Base-by-base conservation (phyloP, 2,888 invertebrate species). In the Noctua comes region DNA sequence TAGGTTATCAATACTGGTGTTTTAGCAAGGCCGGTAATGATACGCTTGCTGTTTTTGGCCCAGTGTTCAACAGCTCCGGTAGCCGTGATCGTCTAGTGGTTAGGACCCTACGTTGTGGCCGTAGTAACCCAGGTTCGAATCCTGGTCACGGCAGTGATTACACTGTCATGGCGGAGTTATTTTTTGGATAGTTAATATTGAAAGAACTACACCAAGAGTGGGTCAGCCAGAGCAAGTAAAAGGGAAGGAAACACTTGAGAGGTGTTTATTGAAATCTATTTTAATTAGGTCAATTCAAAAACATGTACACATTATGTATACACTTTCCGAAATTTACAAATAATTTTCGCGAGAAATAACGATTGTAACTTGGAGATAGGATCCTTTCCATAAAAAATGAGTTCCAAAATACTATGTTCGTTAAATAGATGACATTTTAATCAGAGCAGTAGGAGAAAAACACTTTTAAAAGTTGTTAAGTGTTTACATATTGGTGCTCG, bases 91-190 rank as follows among this genome's bases (percentile, higher is more conserved):
- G 64, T 64, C 64, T 62, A 62, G 62, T 62, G 62, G 62, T 62
- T 62, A 62, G 62, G 62, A 62, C 62, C 62, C 97, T 97, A 97
- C 97, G 97, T 97, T 97, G 97, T 97, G 97, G 97, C 97, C 97
- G 97, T 97, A 96, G 96, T 97, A 97, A 97, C 97, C 97, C 97
- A 97, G 97, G 97, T 97, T 97, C 97, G 97, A 97, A 97, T 97
- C 97, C 97, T 97, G 97, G 97, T 97, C 97, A 97, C 97, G 97
- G 97, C 97, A 97, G 95, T 95, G 94, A 79, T 65, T 16, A 48
- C 73, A 86, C 73, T 86, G 83, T 86, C 68, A 0, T 54, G 89
- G 88, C 36, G 86, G 87, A 87, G 80, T n/a, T 16, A 18, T 16
- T 18, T 40, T 80, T 80, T 75, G 31, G 5, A 1, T 2, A 31